phyloP scores from a whole-genome alignment of 2,888 invertebrate genomes.

The Conus canariensis region DNA sequence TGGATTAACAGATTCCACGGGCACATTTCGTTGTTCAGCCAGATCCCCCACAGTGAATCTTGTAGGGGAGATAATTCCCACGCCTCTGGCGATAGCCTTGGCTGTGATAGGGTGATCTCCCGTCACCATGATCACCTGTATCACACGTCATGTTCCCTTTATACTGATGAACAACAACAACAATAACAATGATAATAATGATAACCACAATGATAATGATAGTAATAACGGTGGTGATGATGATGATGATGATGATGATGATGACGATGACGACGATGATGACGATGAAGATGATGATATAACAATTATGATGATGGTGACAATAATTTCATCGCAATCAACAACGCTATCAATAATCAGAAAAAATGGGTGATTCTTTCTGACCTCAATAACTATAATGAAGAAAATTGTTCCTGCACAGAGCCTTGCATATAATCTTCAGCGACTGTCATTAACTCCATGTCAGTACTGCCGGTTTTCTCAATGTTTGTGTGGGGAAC shows the following conservation, averaged over 20 bases:
- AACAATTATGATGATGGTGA: too few relatives aligned
- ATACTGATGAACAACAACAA: background rate
- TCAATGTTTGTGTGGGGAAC: too few relatives aligned
- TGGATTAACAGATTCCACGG: conserved; percentile 73
- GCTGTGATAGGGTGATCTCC: conserved; percentile 55
- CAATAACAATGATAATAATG: background rate
- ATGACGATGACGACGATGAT: too few relatives aligned
- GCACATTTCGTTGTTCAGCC: conserved; percentile 29
- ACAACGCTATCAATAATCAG: too few relatives aligned
- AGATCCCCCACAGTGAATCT: conserved; percentile 46
- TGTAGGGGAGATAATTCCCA: conserved; percentile 49
- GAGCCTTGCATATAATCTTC: too few relatives aligned
- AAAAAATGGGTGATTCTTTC: too few relatives aligned
- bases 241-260: background rate
- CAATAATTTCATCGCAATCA: too few relatives aligned
- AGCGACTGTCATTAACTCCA: too few relatives aligned
- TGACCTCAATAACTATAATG: too few relatives aligned
- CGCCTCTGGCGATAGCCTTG: conserved; percentile 51
- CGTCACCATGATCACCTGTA: conserved; percentile 54
- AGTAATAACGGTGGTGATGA: background rate
- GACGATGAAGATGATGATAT: too few relatives aligned
- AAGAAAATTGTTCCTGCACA: too few relatives aligned
- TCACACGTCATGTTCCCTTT: background rate
- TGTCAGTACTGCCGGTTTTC: too few relatives aligned
- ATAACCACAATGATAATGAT: background rate